Conservation (phyloP, 2,113 vertebrate genomes). For the Leucosticte australis region DNA sequence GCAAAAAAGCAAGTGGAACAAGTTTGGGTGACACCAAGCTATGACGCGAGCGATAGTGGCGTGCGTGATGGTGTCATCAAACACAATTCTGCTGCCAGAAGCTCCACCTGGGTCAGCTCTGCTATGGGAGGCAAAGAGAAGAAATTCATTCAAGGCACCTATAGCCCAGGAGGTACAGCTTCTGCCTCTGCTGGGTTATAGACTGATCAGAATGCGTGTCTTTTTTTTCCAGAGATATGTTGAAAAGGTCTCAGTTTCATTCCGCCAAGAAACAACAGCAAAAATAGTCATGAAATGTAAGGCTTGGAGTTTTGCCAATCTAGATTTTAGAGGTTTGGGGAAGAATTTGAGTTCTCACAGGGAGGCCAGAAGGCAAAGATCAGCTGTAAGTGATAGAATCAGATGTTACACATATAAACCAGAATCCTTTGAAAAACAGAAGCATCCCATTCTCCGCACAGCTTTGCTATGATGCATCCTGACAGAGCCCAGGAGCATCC, state of each 20-base stretch:
- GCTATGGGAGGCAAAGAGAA: neutral
- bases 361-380: conserved; percentile 30
- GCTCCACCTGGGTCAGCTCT: neutral
- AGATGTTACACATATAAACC: neutral
- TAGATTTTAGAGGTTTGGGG: neutral
- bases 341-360: neutral
- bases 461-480: neutral
- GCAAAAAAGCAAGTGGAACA: conserved; percentile 30
- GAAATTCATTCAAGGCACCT: neutral
- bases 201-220: neutral
- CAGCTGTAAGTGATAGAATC: conserved; percentile 1
- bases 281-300: neutral
- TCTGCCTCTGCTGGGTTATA: neutral
- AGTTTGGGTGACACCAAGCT: neutral
- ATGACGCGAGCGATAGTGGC: neutral
- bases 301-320: neutral
- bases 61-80: neutral
- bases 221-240: neutral
- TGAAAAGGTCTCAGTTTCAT: neutral
- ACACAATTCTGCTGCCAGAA: neutral
- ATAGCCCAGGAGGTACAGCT: neutral
- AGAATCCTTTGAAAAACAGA: neutral
- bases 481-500: conserved; percentile 37
- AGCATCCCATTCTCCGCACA: fast-evolving
- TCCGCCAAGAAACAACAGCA: neutral